Percentiles rank a stretch among this genome's conserved stretches.
These are phyloP conservation scores for Meandrusa payeni DNA, from an alignment of 2,888 invertebrate genomes.

Conservation along the genomic window DNA sequence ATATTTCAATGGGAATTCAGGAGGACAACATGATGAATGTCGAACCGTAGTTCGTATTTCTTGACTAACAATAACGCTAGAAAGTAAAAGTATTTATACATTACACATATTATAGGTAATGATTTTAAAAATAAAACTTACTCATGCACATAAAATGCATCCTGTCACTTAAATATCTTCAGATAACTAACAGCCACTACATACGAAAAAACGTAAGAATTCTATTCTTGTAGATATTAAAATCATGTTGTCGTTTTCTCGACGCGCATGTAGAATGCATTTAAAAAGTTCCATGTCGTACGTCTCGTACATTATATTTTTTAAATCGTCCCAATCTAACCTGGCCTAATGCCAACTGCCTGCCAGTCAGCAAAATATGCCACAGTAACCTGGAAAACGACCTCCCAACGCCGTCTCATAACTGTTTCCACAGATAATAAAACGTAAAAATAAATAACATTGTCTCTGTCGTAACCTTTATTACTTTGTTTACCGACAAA, in stretches of 20 bases:
- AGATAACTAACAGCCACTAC: too few species aligned
- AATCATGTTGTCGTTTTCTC: not conserved
- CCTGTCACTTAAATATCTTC: not conserved
- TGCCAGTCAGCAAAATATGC: conserved; percentile 1
- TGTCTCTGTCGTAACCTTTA: conserved; percentile 3
- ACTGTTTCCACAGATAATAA: conserved; percentile 17
- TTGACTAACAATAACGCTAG: too few species aligned
- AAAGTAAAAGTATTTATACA: too few species aligned
- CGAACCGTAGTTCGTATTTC: too few species aligned
- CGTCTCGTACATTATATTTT: not conserved
- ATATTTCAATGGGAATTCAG: too few species aligned
- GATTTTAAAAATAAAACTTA: too few species aligned
- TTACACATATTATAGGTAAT: too few species aligned
- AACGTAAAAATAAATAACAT: conserved; percentile 10
- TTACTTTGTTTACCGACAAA: conserved; percentile 6
- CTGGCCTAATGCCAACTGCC: conserved; percentile 7
- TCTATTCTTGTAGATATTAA: too few species aligned
- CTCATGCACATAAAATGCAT: too few species aligned
- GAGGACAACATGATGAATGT: too few species aligned
- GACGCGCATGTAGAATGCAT: not conserved
- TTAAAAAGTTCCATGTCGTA: not conserved
- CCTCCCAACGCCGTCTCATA: conserved; percentile 1
- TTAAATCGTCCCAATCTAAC: conserved; percentile 6
- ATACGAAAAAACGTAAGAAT: too few species aligned
- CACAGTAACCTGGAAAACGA: conserved; percentile 10